Evolutionary conservation across 2,888 invertebrate species (phyloP).

Genomic region (Erebia ligea): DNA sequence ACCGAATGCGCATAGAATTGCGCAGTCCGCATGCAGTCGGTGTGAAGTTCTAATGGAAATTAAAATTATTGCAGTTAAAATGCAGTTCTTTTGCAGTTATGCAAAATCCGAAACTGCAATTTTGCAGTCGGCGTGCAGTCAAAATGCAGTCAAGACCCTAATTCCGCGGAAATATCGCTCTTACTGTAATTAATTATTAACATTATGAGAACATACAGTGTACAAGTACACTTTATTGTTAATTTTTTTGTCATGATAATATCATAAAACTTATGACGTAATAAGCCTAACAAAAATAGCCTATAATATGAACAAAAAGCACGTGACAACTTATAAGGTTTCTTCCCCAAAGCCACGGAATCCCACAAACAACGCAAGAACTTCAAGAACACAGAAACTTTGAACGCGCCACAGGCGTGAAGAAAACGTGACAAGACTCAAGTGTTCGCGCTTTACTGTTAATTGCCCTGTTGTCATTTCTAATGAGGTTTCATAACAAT

Average conservation of each 20-base stretch:
- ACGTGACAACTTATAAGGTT: neutral
- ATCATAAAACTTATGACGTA: neutral
- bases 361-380: conserved; percentile 3
- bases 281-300: neutral
- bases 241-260: neutral
- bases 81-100: no score
- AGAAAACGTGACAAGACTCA: conserved; percentile 1
- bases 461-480: conserved; percentile 8
- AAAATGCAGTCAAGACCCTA: no score
- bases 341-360: neutral
- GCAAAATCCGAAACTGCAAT: no score
- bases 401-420: neutral
- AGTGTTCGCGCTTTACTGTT: neutral
- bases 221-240: neutral
- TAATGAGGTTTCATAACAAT: conserved; percentile 6
- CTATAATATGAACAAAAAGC: neutral
- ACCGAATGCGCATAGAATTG: no score
- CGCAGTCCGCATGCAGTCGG: no score
- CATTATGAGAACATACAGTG: no score
- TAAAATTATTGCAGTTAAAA: no score
- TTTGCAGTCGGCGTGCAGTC: no score
- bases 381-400: neutral
- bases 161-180: no score
- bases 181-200: no score
- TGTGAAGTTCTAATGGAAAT: no score